Evolutionary conservation across 2,797 vertebrate species (phyloP).

Genomic region (Melanogrammus aeglefinus): DNA sequence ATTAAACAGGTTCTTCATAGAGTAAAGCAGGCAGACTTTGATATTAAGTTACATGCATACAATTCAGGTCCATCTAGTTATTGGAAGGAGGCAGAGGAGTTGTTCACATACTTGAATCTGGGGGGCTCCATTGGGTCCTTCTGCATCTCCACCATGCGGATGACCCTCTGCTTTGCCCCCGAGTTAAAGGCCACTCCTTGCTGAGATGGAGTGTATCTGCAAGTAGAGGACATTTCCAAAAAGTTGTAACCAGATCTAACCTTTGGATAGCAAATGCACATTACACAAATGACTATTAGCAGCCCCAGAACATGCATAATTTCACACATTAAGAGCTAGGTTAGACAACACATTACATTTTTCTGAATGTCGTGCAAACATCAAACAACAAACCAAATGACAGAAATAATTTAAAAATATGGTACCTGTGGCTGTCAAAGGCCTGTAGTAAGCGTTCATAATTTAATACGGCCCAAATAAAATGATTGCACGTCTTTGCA

Average conservation of each 20-base stretch:
- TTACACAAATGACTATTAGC: not conserved
- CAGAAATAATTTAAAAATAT: too few relatives aligned
- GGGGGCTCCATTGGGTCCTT: constrained; percentile 99
- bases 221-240: constrained; percentile 17
- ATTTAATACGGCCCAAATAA: too few relatives aligned
- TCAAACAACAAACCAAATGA: too few relatives aligned
- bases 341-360: too few relatives aligned
- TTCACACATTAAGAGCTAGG: too few relatives aligned
- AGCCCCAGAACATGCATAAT: not conserved
- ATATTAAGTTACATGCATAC: not conserved
- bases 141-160: constrained; percentile 99
- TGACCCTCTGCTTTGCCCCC: constrained; percentile 96
- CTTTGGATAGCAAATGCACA: not conserved
- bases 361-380: too few relatives aligned
- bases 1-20: not conserved
- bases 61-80: not conserved
- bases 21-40: not conserved
- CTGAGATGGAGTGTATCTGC: constrained; percentile 95
- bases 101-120: constrained; percentile 86
- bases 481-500: too few relatives aligned
- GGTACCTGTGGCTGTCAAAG: too few relatives aligned
- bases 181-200: constrained; percentile 98
- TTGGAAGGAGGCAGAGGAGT: not conserved
- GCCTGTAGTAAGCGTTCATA: too few relatives aligned
- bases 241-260: not conserved